Percentiles rank a stretch among this genome's conserved stretches.
Conservation (phyloP, 2,797 vertebrate genomes). For the Anguilla obscura region DNA sequence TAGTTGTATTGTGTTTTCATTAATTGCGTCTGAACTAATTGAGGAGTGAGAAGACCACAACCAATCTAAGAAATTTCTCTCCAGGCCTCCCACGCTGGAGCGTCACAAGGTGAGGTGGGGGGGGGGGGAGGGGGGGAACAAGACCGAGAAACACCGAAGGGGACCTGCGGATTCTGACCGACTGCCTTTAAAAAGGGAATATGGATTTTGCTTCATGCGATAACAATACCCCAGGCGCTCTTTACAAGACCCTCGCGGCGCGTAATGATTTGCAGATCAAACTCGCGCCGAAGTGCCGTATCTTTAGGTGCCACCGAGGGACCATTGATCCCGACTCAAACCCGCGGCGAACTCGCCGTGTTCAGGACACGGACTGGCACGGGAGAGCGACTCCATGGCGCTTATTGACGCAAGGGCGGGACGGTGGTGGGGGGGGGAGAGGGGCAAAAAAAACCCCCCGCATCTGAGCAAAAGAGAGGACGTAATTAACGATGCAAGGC, state of each 20-base stretch:
- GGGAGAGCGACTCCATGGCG: background rate
- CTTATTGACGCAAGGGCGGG: too few relatives aligned
- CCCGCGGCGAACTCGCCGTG: background rate
- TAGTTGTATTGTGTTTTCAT: too few relatives aligned
- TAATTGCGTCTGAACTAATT: too few relatives aligned
- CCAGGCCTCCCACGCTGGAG: background rate
- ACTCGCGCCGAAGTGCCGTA: constrained; percentile 36
- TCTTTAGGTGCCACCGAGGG: constrained; percentile 41
- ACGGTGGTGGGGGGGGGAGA: background rate
- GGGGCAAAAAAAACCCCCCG: background rate
- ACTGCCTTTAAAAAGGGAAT: constrained; percentile 38
- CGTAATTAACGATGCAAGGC: background rate
- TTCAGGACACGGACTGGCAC: background rate
- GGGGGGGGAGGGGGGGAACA: background rate
- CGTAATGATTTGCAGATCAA: constrained; percentile 41
- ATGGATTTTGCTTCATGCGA: constrained; percentile 43
- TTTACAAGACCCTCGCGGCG: constrained; percentile 33
- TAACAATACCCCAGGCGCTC: constrained; percentile 41
- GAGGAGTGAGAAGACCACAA: too few relatives aligned
- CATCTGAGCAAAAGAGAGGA: background rate
- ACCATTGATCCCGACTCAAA: constrained; percentile 40
- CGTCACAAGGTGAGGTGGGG: background rate
- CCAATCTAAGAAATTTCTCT: background rate
- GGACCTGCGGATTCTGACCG: background rate
- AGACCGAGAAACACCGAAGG: background rate